Evolutionary conservation across 2,797 vertebrate species (phyloP), one percentile per base, ranked within the genome.

Genomic region (Neosilurus mollespiculum): DNA sequence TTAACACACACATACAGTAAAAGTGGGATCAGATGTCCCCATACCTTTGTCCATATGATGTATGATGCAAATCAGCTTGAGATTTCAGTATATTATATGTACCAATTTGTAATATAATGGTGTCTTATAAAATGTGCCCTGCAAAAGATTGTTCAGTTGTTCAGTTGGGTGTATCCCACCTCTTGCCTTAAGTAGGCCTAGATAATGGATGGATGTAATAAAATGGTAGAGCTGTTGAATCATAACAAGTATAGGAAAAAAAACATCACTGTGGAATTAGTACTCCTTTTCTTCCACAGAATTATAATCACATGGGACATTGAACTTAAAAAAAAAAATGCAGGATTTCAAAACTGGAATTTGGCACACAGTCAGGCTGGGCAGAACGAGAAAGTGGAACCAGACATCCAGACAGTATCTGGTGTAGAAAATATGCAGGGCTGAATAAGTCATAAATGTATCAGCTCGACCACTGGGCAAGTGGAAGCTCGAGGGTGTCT

Each of bases 371-470:
- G 34, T 76, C 30, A 76, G 56, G 0, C 75, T 78, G 58, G 34
- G 58, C 75, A 43, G 37, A 78, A 49, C 2, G 12, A 49, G 22
- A 58, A 78, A 78, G 58, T 78, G 34, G 58, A 62, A 62, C 75
- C 75, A 78, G 75, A 62, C 22, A 8, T n/a, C 75, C 75, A 78
- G 58, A 78, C 75, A 78, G 58, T 49, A 49, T 78, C 34, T 78
- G 58, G 30, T 78, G 34, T 62, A 62, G 37, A 78, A 78, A 78
- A 20, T 78, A 78, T 78, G 75, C 34, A 59, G 12, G 14, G 75
- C 75, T 78, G 75, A 3, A 43, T 43, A 78, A 78, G 34, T 62
- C 58, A 78, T 62, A 78, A 78, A 61, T 78, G 4, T 78, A 62
- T 49, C 58, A 77, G 56, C 11, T 61, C 10, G 34, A 20, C 30